Conservation (phyloP, 2,113 vertebrate genomes). For the Chamaetylas fuelleborni region DNA sequence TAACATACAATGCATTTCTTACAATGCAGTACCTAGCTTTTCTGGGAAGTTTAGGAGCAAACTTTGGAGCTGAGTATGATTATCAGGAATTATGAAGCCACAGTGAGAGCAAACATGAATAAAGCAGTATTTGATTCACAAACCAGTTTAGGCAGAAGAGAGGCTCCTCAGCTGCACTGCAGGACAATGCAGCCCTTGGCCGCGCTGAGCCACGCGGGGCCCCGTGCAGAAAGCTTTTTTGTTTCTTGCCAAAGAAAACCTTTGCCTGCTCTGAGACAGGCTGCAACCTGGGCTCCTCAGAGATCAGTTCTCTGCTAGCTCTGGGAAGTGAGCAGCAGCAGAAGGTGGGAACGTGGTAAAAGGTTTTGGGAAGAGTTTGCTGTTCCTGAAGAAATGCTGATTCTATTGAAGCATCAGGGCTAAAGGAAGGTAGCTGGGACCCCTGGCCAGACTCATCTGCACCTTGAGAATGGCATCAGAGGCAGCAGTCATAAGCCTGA, state of each 20-base stretch:
- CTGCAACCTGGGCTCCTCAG: neutral
- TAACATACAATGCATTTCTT: neutral
- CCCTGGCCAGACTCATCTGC: neutral
- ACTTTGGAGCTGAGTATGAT: neutral
- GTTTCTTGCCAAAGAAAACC: slow-evolving; percentile 40
- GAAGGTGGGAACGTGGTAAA: neutral
- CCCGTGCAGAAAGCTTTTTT: neutral
- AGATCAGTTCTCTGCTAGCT: neutral
- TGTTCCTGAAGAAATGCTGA: neutral
- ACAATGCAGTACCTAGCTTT: neutral
- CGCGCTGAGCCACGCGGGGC: accelerated
- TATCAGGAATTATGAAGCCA: neutral
- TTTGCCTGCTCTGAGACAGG: neutral
- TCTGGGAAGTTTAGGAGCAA: neutral
- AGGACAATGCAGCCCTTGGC: neutral
- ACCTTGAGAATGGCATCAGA: neutral
- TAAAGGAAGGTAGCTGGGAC: neutral
- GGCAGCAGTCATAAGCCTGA: neutral
- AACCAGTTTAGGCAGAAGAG: neutral
- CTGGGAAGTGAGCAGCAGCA: neutral
- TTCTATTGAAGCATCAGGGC: neutral
- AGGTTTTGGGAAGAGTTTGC: neutral
- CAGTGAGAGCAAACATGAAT: neutral
- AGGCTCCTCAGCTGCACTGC: neutral
- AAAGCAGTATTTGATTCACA: slow-evolving; percentile 1